Evolutionary conservation across 2,113 vertebrate species (phyloP), one percentile per base, ranked within the genome.

Genomic region (Pimephales promelas): DNA sequence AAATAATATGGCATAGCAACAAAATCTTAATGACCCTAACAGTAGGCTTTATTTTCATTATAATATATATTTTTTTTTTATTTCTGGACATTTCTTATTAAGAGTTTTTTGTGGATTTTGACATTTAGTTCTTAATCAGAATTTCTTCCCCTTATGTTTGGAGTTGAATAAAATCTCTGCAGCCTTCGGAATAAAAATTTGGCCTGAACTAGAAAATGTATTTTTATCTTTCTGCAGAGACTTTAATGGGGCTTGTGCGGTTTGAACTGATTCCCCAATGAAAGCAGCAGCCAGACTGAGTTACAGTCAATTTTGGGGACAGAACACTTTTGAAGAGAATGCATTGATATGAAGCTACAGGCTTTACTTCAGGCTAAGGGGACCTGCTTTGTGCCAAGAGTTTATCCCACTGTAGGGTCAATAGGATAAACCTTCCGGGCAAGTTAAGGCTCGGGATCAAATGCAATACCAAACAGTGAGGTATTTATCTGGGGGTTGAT

Each of bases 401-500:
- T 75, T 84, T 77, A 62, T 81, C 71, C 72, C 52, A 81, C 71
- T 49, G 43, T 36, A 81, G 28, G 64, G 28, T 86, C 73, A 82
- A 54, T 71, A 75, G 45, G 34, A 87, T 78, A 84, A 81, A 72
- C 45, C 79, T 28, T n/a, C 10, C n/a, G 70, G 79, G 14, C 71
- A 75, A 68, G 74, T 83, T 24, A 57, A 72, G 47, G 43, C 56
- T 36, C 31, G 74, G 45, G 77, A 81, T 84, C 73, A 75, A 76
- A 87, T 82, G 45, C 73, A 79, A 70, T 81, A 81, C 47, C 79
- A 81, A 66, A 78, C 52, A 82, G 18, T 47, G 59, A 59, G 62
- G 61, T 18, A 57, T 24, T 57, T 83, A 77, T 61, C 49, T 76
- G 49, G 20, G 40, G 66, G 57, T 28, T 71, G 36, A 22, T 61